Evolutionary conservation across 2,113 vertebrate species (phyloP), one percentile per base, ranked within the genome.

Genomic region (Melanerpes aurifrons): DNA sequence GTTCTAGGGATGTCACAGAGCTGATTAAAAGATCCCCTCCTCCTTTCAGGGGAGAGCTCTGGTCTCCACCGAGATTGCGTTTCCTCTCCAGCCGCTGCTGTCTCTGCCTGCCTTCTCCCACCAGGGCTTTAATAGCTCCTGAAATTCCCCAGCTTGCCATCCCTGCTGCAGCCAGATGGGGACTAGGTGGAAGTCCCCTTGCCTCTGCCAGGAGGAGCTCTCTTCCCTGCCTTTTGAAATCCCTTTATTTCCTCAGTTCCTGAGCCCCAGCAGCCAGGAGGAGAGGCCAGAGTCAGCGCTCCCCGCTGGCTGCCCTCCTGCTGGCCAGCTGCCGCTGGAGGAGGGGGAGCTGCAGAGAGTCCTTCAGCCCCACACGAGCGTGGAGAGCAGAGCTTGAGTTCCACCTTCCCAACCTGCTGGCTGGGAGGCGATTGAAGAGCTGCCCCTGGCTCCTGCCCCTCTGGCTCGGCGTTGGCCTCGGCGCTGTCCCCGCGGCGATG

Each of bases 401-500:
- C 25, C 35, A 6, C 58, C 35, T 56, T 11, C 3, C 37, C 9
- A 7, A 16, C 56, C 54, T 58, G 64, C 12, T 4, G 5, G 17
- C 20, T 20, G 57, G 57, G 72, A 48, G 25, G 58, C 9, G 72
- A 16, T 75, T 72, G n/a, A 18, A 21, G 75, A 64, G 87, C 7
- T 26, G 88, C 26, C 66, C 43, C 26, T 82, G n/a, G 12, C 40
- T 89, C 25, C 86, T 69, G 37, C 37, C 80, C 57, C 66, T 73
- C 29, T 26, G n/a, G 68, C 71, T 86, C 1, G 0, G n/a, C 6
- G 1, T 45, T 57, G 1, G 2, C 47, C 26, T 70, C 0, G 0
- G 53, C 56, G 28, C 56, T 40, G 43, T 71, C 13, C 8, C 12
- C n/a, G 31, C 1, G 1, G 43, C 29, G 17, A n/a, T 9, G 48